These are phyloP conservation scores for Conus canariensis DNA, from an alignment of 2,888 invertebrate species.

Conservation along the genomic window DNA sequence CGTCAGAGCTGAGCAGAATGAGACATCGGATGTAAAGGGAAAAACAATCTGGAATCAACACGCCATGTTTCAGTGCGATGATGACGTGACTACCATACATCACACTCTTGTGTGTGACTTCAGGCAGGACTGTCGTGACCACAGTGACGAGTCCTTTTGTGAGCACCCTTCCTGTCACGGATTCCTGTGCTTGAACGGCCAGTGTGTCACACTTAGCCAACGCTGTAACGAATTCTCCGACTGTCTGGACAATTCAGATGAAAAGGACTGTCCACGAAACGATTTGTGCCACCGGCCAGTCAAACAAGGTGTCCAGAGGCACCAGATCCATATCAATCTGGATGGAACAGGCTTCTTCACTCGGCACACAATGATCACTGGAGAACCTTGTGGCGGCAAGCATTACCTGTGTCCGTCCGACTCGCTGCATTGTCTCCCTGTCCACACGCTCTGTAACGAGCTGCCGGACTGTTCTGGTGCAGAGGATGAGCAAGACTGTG, in stretches of 20 bases:
- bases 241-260: slow-evolving; percentile 16
- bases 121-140: neutral
- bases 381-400: neutral
- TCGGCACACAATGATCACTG: neutral
- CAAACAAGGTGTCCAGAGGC: neutral
- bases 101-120: slow-evolving; percentile 1
- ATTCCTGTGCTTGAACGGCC: neutral
- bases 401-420: neutral
- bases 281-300: neutral
- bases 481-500: neutral
- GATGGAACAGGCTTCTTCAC: neutral
- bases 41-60: neutral
- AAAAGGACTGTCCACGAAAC: neutral
- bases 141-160: slow-evolving; percentile 13
- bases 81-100: neutral
- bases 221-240: slow-evolving; percentile 11
- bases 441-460: neutral
- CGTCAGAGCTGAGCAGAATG: too few species aligned
- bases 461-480: neutral
- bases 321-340: neutral
- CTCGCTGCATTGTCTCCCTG: neutral
- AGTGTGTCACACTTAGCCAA: neutral
- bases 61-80: neutral
- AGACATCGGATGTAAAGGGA: neutral
- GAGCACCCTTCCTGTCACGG: neutral